Evolutionary conservation across 1,140 invertebrate species (phyloP).

Genomic region (Drosophila auraria): DNA sequence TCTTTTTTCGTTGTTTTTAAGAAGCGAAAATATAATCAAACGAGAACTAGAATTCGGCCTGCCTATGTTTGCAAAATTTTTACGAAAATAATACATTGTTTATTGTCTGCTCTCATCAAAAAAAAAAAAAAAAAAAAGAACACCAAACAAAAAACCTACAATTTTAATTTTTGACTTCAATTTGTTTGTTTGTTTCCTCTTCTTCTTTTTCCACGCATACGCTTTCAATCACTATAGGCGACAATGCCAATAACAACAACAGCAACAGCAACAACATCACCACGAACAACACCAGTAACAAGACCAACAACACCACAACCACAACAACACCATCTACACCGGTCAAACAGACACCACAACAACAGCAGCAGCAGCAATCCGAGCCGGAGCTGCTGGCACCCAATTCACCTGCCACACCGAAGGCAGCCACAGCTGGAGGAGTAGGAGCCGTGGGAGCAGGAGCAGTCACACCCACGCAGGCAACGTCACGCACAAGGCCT

Average conservation of each 20-base stretch:
- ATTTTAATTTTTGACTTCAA: constrained; percentile 81
- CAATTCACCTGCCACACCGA: constrained; percentile 60
- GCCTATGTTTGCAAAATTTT: constrained; percentile 59
- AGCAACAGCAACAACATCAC: constrained; percentile 50
- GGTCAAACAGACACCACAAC: constrained; percentile 74
- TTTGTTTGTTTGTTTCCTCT: constrained; percentile 80
- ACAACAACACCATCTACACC: constrained; percentile 70
- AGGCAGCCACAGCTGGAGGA: constrained; percentile 35
- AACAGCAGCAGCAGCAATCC: constrained; percentile 48
- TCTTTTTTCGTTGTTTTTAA: constrained; percentile 26
- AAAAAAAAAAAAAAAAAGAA: constrained; percentile 22
- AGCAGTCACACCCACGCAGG: constrained; percentile 34
- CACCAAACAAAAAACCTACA: background rate
- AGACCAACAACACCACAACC: constrained; percentile 48
- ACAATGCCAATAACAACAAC: constrained; percentile 72
- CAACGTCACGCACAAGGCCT: constrained; percentile 61
- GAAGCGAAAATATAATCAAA: constrained; percentile 23
- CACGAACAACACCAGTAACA: constrained; percentile 54
- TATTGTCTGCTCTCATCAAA: constrained; percentile 19
- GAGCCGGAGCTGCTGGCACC: constrained; percentile 42
- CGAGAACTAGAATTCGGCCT: constrained; percentile 60
- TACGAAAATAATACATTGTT: constrained; percentile 35
- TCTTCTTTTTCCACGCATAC: constrained; percentile 74
- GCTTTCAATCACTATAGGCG: constrained; percentile 77
- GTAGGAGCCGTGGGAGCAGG: constrained; percentile 27